Evolutionary conservation across 1,140 invertebrate species (phyloP), one percentile per base, ranked within the genome.

Genomic region (Anastrepha obliqua): DNA sequence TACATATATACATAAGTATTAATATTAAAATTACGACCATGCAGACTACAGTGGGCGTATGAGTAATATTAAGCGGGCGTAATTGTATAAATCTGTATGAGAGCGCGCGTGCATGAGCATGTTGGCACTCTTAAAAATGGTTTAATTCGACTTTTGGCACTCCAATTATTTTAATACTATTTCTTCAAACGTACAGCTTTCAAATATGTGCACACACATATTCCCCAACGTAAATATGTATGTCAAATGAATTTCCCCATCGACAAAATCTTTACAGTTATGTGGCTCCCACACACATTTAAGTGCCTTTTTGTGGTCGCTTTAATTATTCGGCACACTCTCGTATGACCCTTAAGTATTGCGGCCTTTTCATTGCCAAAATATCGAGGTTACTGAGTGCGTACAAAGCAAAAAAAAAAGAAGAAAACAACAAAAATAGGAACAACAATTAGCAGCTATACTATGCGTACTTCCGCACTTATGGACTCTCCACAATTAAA

Each of bases 251-350:
- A n/a, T 74, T 74, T 0, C 42, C 15, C 67, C 44, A 44, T 47
- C 9, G 67, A 2, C 3, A 39, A 74, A 74, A 74, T 74, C 67
- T 74, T 74, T 74, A 42, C 67, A 17, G 39, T 74, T 74, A 74
- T 74, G 42, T 74, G 67, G 13, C 5, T 13, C 29, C 42, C 67
- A 47, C 39, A 17, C 67, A 74, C 67, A 74, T 15, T 15, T 74
- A 74, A 74, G 42, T 11, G 67, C 42, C 17, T 74, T 74, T 42
- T 74, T 74, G 67, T 47, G 67, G 67, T 74, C 67, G 67, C 39
- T 7, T 74, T 74, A 74, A 74, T 74, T 74, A 47, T 42, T 74
- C 6, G 13, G 3, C 67, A 74, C 13, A 74, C 67, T 17, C 42
- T 47, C 15, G 11, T 44, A 74, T 39, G 4, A 11, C 15, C 4